phyloP scores from a whole-genome alignment of 2,888 invertebrate genomes.

The Eristalinus aeneus region DNA sequence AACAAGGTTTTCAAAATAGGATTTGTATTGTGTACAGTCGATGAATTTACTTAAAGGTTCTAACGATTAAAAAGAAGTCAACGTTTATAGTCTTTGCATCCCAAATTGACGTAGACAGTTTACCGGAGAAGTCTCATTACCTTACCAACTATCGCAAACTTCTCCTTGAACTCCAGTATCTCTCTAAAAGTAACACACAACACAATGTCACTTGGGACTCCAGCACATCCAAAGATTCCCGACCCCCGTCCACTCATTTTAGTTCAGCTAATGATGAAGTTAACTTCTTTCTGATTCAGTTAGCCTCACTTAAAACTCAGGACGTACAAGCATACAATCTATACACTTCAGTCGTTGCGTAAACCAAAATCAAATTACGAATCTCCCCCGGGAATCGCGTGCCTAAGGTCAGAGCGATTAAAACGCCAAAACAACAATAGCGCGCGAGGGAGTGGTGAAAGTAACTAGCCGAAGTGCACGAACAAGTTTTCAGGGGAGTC shows the following conservation, averaged over 20 bases:
- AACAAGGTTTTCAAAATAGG: too few species aligned
- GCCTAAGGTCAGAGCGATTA: slow-evolving; percentile 59
- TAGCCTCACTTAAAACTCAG: slow-evolving; percentile 22
- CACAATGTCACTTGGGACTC: neutral
- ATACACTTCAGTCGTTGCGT: slow-evolving; percentile 26
- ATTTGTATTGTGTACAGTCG: too few species aligned
- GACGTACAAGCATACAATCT: slow-evolving; percentile 13
- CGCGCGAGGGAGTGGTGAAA: neutral
- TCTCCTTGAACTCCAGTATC: too few species aligned
- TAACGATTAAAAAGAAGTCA: too few species aligned
- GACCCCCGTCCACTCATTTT: neutral
- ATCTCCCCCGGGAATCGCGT: slow-evolving; percentile 54
- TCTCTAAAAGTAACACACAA: neutral
- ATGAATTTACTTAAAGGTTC: too few species aligned
- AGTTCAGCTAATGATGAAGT: slow-evolving; percentile 1
- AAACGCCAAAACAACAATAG: slow-evolving; percentile 50
- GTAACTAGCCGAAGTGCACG: neutral
- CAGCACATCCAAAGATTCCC: too few species aligned
- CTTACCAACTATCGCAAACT: too few species aligned
- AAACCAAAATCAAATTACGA: slow-evolving; percentile 54
- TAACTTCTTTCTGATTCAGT: slow-evolving; percentile 38
- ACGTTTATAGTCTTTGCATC: too few species aligned
- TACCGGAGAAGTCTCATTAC: too few species aligned
- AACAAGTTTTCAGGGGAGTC: neutral
- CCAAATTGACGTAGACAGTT: too few species aligned